These are phyloP conservation scores for Glaucidium brasilianum DNA, from an alignment of 2,113 vertebrate genomes.

Conservation along the genomic window DNA sequence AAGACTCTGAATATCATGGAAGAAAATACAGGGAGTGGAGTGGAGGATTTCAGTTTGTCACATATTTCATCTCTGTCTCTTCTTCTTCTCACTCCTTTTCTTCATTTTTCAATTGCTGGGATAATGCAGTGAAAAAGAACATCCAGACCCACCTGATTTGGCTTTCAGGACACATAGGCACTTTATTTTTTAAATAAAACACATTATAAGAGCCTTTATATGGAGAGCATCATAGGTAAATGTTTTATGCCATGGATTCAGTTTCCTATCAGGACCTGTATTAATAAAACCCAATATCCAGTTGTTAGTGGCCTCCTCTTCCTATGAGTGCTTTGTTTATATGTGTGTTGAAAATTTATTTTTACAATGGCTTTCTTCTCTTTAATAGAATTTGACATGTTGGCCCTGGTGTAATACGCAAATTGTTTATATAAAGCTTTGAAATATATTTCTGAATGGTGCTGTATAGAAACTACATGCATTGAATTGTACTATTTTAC, in stretches of 20 bases:
- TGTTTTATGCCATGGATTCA: neutral
- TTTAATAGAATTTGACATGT: neutral
- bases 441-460: neutral
- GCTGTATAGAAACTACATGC: neutral
- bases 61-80: rapidly evolving
- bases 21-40: neutral
- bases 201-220: neutral
- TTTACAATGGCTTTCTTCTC: constrained; percentile 17
- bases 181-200: neutral
- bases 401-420: neutral
- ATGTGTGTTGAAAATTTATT: neutral
- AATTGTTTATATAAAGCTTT: constrained; percentile 24
- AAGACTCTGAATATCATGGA: neutral
- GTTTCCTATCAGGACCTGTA: neutral
- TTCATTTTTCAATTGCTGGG: neutral
- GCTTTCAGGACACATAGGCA: neutral
- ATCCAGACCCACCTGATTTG: neutral
- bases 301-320: neutral
- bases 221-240: neutral
- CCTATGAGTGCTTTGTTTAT: neutral
- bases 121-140: neutral
- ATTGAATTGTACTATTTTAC: neutral
- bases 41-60: neutral
- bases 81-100: neutral
- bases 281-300: neutral